Percentiles rank a stretch among this genome's conserved stretches.
Evolutionary conservation across 2,797 vertebrate species (phyloP).

Genomic region (Synaphobranchus kaupii): DNA sequence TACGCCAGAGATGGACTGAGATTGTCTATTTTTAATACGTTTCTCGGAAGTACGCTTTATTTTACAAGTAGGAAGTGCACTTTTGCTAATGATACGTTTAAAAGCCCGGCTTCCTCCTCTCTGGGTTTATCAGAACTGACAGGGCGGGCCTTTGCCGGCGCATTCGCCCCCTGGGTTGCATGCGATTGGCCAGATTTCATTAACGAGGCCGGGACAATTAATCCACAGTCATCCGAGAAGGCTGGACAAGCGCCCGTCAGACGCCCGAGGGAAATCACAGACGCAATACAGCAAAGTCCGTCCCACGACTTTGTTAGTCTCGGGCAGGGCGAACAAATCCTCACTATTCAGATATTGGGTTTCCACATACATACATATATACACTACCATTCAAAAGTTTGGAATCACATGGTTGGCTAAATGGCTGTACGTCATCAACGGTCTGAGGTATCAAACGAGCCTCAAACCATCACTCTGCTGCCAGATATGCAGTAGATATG

Average conservation of each 20-base stretch:
- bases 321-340: neutral
- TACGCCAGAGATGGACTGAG: neutral
- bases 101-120: constrained; percentile 10
- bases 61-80: constrained; percentile 16
- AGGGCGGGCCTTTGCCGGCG: neutral
- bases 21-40: neutral
- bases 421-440: too few relatives aligned
- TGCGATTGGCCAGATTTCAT: neutral
- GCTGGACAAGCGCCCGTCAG: neutral
- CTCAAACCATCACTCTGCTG: too few relatives aligned
- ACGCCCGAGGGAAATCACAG: neutral
- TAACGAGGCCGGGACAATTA: neutral
- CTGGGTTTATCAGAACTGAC: neutral
- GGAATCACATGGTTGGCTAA: too few relatives aligned
- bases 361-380: neutral
- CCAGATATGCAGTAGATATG: too few relatives aligned
- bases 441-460: too few relatives aligned
- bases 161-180: neutral
- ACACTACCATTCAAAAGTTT: too few relatives aligned
- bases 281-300: neutral
- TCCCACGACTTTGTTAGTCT: too few relatives aligned
- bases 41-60: neutral
- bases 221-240: neutral
- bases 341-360: neutral
- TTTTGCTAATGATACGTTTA: neutral